Percentiles rank a stretch among this genome's conserved stretches.
These are phyloP conservation scores for Ceriagrion tenellum DNA, from an alignment of 2,888 invertebrate genomes.

Conservation along the genomic window DNA sequence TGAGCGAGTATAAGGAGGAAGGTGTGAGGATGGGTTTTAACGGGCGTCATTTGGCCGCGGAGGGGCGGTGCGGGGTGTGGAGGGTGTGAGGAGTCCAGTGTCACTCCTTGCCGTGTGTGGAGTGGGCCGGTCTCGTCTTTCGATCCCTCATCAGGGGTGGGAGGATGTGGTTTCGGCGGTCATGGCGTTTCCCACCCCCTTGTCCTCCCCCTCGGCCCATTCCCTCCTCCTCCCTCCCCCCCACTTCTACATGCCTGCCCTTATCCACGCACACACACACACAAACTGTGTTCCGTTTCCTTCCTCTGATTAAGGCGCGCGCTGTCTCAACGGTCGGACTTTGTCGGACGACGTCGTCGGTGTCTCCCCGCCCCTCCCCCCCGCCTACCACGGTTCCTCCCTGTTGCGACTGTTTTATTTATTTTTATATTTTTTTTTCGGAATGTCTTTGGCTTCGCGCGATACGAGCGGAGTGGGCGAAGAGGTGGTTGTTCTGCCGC, in stretches of 20 bases:
- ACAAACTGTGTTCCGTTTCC: background rate
- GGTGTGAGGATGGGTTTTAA: background rate
- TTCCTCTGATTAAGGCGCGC: conserved; percentile 7
- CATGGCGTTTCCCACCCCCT: background rate
- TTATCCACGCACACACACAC: background rate
- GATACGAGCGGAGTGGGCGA: background rate
- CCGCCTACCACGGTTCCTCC: too few relatives aligned
- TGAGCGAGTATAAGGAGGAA: background rate
- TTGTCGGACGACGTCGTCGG: background rate
- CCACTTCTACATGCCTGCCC: background rate
- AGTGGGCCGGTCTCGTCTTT: background rate
- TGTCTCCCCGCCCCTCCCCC: background rate
- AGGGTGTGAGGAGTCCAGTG: background rate
- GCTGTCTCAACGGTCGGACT: conserved; percentile 1
- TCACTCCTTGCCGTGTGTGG: background rate
- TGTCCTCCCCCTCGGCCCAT: background rate
- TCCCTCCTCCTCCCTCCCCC: too few relatives aligned
- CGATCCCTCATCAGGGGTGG: conserved; percentile 13
- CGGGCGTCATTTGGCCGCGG: background rate
- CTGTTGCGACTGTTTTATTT: background rate
- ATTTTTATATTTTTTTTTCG: background rate
- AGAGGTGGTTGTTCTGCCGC: background rate
- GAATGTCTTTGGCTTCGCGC: background rate
- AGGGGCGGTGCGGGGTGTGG: background rate
- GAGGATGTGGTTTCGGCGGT: conserved; percentile 35